phyloP scores from a whole-genome alignment of 2,113 vertebrate genomes.

The Planiliza haematocheilus region DNA sequence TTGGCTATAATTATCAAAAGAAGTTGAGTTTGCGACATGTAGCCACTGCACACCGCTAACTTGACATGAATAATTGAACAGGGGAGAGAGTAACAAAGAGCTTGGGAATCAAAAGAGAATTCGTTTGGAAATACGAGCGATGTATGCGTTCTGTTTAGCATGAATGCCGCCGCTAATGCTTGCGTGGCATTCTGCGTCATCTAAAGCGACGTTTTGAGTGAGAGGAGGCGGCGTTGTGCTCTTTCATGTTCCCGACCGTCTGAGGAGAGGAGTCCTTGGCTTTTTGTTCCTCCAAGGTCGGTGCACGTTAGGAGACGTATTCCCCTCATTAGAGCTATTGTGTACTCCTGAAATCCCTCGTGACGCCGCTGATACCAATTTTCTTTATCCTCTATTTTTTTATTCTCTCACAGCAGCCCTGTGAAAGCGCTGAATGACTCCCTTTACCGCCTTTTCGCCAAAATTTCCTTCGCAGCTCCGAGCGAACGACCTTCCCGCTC shows the following conservation, averaged over 20 bases:
- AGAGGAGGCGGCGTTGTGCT: background rate
- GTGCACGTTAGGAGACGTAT: slow-evolving; percentile 2
- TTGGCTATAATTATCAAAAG: slow-evolving; percentile 8
- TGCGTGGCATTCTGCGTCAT: background rate
- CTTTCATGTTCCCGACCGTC: background rate
- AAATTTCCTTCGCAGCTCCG: background rate
- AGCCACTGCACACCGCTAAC: slow-evolving; percentile 9
- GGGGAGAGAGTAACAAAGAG: slow-evolving; percentile 10
- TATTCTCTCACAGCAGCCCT: background rate
- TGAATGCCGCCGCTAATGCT: background rate
- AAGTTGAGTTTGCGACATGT: slow-evolving; percentile 16
- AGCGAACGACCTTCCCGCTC: slow-evolving; percentile 44
- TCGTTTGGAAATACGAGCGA: slow-evolving; percentile 12
- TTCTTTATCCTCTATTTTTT: background rate
- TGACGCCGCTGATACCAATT: background rate
- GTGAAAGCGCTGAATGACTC: too few species aligned
- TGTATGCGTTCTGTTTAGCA: slow-evolving; percentile 2
- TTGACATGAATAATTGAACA: slow-evolving; percentile 57
- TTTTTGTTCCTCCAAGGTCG: slow-evolving; percentile 32
- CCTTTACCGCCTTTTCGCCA: too few species aligned
- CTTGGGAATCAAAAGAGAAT: slow-evolving; percentile 14
- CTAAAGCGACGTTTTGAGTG: slow-evolving; percentile 1
- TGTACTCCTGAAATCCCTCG: slow-evolving; percentile 3
- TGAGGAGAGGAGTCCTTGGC: background rate
- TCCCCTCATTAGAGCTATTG: slow-evolving; percentile 19